Evolutionary conservation across 2,797 vertebrate genomes (phyloP).

Genomic region (Takifugu ocellatus): DNA sequence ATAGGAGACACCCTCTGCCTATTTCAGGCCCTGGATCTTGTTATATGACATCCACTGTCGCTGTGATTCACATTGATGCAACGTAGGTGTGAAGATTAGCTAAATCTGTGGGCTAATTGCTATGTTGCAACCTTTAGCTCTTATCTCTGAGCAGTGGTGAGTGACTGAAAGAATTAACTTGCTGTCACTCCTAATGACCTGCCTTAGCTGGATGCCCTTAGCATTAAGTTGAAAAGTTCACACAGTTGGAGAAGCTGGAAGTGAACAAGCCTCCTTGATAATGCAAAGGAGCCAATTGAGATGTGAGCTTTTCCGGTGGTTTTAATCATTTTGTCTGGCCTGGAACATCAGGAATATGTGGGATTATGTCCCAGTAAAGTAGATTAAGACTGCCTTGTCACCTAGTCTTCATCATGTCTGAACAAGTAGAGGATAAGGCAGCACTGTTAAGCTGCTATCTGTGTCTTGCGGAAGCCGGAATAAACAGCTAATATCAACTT

Average conservation of each 20-base stretch:
- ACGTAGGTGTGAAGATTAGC: constrained; percentile 1
- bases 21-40: neutral
- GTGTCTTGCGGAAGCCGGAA: constrained; percentile 3
- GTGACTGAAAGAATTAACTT: constrained; percentile 3
- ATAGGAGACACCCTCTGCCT: neutral
- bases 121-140: neutral
- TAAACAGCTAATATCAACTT: constrained; percentile 1
- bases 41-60: constrained; percentile 1
- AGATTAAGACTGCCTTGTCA: constrained; percentile 1
- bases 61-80: too few species aligned
- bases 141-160: constrained; percentile 1
- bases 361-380: neutral
- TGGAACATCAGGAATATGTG: neutral
- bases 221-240: neutral
- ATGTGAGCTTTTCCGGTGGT: neutral
- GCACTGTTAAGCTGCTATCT: neutral
- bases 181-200: neutral
- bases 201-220: neutral
- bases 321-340: constrained; percentile 11
- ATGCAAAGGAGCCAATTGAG: constrained; percentile 1
- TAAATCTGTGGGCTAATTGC: neutral
- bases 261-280: neutral
- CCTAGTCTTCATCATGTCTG: neutral
- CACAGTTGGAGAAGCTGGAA: constrained; percentile 1
- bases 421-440: neutral